Conservation (phyloP, 1,140 invertebrate species). For the Drosophila obscura region DNA sequence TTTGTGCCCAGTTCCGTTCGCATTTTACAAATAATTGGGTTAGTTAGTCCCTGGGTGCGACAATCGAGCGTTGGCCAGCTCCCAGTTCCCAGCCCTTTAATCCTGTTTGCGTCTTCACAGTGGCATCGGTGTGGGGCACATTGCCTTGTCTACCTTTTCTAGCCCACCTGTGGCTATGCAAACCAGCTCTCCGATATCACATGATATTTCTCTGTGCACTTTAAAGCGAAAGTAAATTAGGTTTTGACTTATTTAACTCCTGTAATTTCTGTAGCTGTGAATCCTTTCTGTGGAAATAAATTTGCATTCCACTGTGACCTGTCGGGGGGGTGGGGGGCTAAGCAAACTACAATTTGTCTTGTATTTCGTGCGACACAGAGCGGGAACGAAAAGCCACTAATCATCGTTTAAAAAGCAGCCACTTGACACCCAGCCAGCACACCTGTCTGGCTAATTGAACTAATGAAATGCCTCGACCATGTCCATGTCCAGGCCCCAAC, state of each 20-base stretch:
- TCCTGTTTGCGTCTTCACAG: conserved; percentile 16
- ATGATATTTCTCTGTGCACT: background rate
- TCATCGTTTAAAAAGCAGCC: conserved; percentile 73
- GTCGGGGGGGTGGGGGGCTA: conserved; percentile 24
- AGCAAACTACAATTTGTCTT: conserved; percentile 75
- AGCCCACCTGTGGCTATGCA: conserved; percentile 28
- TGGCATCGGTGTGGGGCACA: conserved; percentile 1
- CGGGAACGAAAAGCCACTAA: conserved; percentile 62
- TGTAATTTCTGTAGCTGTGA: conserved; percentile 11
- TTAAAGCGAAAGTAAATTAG: conserved; percentile 15
- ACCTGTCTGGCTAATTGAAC: conserved; percentile 73
- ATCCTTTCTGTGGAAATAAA: conserved; percentile 56
- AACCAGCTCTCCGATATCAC: background rate
- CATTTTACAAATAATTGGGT: conserved; percentile 76
- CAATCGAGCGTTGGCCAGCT: conserved; percentile 20
- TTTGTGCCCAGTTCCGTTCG: conserved; percentile 1
- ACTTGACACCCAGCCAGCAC: conserved; percentile 55
- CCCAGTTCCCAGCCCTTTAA: conserved; percentile 25
- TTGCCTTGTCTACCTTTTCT: conserved; percentile 29
- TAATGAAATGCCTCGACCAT: conserved; percentile 69
- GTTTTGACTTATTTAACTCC: conserved; percentile 11
- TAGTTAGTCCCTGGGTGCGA: conserved; percentile 63
- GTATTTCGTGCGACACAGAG: conserved; percentile 48
- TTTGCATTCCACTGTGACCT: conserved; percentile 63
- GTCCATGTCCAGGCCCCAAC: conserved; percentile 20